Evolutionary conservation across 2,888 invertebrate genomes (phyloP).

Genomic region (Venustoraphidia nigricollis): DNA sequence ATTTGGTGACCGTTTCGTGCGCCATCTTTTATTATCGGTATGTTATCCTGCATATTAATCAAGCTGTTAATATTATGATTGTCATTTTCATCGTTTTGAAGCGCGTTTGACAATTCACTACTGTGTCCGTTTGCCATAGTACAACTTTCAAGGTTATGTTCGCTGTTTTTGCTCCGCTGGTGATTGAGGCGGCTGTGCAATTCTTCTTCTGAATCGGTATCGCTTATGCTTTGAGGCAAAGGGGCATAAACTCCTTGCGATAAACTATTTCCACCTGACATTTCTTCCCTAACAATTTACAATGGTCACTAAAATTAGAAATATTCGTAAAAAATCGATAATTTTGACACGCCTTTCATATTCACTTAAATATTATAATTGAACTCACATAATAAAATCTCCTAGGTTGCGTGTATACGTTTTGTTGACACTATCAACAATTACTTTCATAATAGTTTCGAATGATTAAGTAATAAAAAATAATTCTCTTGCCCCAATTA

Average conservation of each 20-base stretch:
- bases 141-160: background rate
- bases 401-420: too few relatives aligned
- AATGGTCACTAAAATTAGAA: too few relatives aligned
- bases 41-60: conserved; percentile 7
- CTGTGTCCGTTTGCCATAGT: background rate
- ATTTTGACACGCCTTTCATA: too few relatives aligned
- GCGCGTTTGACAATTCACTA: background rate
- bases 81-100: conserved; percentile 8
- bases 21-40: conserved; percentile 16
- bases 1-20: conserved; percentile 25
- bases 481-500: too few relatives aligned
- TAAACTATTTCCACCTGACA: conserved; percentile 11
- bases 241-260: conserved; percentile 52
- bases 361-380: too few relatives aligned
- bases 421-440: too few relatives aligned
- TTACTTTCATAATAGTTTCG: too few relatives aligned
- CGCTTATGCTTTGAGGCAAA: conserved; percentile 59
- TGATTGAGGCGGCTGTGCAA: conserved; percentile 22
- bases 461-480: too few relatives aligned
- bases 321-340: too few relatives aligned
- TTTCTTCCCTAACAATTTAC: background rate
- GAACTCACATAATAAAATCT: too few relatives aligned
- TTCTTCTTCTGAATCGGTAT: conserved; percentile 66
- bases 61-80: conserved; percentile 15
- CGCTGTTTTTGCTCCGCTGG: conserved; percentile 8